Evolutionary conservation across 2,113 vertebrate genomes (phyloP).

Genomic region (Caracal caracal): DNA sequence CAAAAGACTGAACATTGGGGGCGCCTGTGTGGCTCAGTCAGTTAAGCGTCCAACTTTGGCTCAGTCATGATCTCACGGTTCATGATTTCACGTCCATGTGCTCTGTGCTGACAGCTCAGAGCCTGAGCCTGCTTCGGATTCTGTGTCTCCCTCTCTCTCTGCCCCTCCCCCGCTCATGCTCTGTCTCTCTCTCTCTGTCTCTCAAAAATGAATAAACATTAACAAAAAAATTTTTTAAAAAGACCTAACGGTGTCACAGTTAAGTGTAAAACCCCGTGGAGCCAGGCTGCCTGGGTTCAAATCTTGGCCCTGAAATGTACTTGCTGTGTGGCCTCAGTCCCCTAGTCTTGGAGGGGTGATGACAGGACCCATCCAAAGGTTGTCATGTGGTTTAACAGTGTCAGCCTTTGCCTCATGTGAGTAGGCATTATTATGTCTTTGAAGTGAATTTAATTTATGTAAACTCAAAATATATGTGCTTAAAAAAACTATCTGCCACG

Average conservation of each 20-base stretch:
- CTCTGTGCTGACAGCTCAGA: no score
- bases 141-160: no score
- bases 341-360: background rate
- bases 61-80: no score
- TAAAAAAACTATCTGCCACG: background rate
- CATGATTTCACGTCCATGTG: no score
- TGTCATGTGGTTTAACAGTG: background rate
- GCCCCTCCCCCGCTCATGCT: no score
- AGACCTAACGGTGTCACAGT: background rate
- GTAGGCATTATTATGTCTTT: background rate
- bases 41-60: no score
- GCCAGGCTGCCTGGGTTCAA: background rate
- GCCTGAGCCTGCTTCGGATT: no score
- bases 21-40: no score
- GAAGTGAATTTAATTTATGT: slow-evolving; percentile 2
- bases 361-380: background rate
- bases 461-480: slow-evolving; percentile 20
- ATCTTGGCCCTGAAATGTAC: background rate
- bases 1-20: background rate
- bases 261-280: background rate
- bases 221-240: no score
- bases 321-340: background rate
- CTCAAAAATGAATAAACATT: no score
- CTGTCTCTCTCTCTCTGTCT: no score
- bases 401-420: background rate